A percentile compares a stretch with the other conserved stretches of the same genome.
Evolutionary conservation across 2,113 vertebrate genomes (phyloP).

Genomic region (Esox niger): DNA sequence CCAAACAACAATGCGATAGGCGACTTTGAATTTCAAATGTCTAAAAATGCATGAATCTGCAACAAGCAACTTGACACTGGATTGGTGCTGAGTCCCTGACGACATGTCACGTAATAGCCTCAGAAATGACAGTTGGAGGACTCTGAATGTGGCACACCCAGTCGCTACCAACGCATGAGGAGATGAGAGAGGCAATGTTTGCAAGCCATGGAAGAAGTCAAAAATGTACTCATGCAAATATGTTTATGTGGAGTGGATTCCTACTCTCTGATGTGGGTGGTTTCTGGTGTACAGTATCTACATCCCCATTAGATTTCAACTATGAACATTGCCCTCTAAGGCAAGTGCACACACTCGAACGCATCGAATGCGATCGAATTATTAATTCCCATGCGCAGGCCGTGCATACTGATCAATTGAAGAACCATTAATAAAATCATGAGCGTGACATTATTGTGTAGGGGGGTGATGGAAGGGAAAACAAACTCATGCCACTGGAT

Average conservation of each 20-base stretch:
- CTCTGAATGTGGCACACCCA: not conserved
- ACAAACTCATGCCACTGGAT: no score
- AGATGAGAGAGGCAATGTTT: not conserved
- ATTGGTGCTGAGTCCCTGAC: slow-evolving; percentile 11
- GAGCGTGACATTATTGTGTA: no score
- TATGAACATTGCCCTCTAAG: slow-evolving; percentile 22
- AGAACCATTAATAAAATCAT: no score
- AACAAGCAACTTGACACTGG: not conserved
- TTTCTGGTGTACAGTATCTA: slow-evolving; percentile 21
- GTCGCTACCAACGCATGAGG: not conserved
- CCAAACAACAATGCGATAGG: no score
- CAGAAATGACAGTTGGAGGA: slow-evolving; percentile 4
- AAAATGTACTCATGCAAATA: slow-evolving; percentile 47
- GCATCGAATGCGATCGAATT: slow-evolving; percentile 24
- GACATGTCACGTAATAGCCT: not conserved
- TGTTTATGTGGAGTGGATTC: slow-evolving; percentile 25
- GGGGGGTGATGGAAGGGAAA: no score
- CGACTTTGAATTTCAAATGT: no score
- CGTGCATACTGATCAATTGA: no score
- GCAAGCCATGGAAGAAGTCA: slow-evolving; percentile 32
- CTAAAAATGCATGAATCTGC: not conserved
- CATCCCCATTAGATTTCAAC: slow-evolving; percentile 31
- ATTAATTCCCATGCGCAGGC: slow-evolving; percentile 4
- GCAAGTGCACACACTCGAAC: slow-evolving; percentile 31
- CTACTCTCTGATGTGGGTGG: slow-evolving; percentile 39